Conservation (phyloP, 2,113 vertebrate genomes). For the Gopherus flavomarginatus region DNA sequence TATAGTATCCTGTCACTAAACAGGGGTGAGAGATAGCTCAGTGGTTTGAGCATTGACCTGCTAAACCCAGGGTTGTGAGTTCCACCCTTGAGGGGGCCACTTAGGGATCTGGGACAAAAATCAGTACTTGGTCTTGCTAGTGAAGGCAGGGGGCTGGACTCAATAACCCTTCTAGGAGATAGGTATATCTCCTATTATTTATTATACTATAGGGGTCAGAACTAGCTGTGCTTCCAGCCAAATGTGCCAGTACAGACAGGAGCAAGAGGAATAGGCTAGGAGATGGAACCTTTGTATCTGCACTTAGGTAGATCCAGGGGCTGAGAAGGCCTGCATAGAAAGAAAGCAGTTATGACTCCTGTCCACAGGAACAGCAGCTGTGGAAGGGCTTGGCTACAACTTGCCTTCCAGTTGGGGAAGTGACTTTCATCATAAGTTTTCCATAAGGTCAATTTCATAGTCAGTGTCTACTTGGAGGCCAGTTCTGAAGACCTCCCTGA, state of each 20-base stretch:
- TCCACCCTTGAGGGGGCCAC: too few relatives aligned
- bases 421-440: background rate
- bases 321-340: background rate
- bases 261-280: background rate
- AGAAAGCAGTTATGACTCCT: background rate
- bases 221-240: background rate
- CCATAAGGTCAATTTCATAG: background rate
- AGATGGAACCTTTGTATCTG: background rate
- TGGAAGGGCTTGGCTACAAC: background rate
- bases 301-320: background rate
- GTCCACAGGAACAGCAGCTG: background rate
- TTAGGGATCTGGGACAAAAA: too few relatives aligned
- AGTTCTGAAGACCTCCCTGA: background rate
- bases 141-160: too few relatives aligned
- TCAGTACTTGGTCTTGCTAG: too few relatives aligned
- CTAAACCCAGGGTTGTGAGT: too few relatives aligned
- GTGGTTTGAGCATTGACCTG: too few relatives aligned
- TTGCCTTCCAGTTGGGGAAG: background rate
- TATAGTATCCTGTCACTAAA: too few relatives aligned
- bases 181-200: too few relatives aligned
- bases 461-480: background rate
- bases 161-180: too few relatives aligned
- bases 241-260: fast-evolving
- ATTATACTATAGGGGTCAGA: background rate
- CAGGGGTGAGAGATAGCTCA: background rate